Evolutionary conservation across 1,140 invertebrate species (phyloP), one percentile per base, ranked within the genome.

Genomic region (Zaprionus nigranus): DNA sequence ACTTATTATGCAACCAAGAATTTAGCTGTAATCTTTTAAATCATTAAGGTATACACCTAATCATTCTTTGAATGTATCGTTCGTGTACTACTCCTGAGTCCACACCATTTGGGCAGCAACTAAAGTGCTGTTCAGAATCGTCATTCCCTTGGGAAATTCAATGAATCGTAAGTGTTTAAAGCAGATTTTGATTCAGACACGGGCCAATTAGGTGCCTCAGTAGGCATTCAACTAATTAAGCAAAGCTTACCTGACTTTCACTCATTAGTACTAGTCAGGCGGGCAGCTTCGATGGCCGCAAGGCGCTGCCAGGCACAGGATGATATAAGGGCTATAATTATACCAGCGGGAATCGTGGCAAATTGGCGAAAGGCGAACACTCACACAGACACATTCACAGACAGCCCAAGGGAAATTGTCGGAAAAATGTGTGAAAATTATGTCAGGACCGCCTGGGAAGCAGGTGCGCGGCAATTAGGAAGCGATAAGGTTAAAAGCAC

Each of bases 291-390:
- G 62, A 71, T 83, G 56, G 71, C 84, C 60, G 49, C 73, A 67
- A 67, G 81, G 84, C 74, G 56, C 58, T 79, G 68, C 67, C 79
- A 86, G 63, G 22, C 61, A 30, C 72, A 73, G 67, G 49, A 6
- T 9, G 28, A 34, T 49, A 24, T 7, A 26, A 63, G 9, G n/a
- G 36, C 73, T 72, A 67, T 90, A 90, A 90, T 90, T 90, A 90
- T 90, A 90, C 85, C 86, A 79, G 81, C 85, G 86, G 85, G 85
- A 90, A 79, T 88, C 72, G 54, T 17, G 62, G 40, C 75, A 81
- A 87, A 80, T 78, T 80, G 79, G 59, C 77, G 56, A 54, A 13
- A 36, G 34, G 34, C 34, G 34, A 36, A 36, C 38, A 20, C 79
- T 40, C 49, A 61, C 49, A 30, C 46, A 58, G 38, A 13, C 30